phyloP scores from a whole-genome alignment of 2,797 vertebrate species.

The Sparidentex hasta region DNA sequence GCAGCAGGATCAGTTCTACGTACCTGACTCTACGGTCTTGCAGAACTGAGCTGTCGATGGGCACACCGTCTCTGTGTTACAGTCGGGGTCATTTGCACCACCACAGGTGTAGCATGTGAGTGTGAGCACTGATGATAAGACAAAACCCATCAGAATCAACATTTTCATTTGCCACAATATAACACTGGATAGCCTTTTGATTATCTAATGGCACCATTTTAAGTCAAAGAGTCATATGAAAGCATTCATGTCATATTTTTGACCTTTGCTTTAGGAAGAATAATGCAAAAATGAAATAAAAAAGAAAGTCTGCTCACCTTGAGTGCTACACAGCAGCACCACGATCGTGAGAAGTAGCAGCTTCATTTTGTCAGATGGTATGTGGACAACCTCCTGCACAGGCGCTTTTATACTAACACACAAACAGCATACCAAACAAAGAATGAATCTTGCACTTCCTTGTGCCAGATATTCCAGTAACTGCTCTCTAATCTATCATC shows the following conservation, averaged over 20 bases:
- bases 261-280: not conserved
- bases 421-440: constrained; percentile 14
- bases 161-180: not conserved
- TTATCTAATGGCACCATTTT: not conserved
- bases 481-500: not conserved
- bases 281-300: fast-evolving
- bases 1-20: not conserved
- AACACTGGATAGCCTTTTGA: not conserved
- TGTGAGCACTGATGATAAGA: constrained; percentile 58
- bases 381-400: not conserved
- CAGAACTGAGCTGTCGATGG: constrained; percentile 37
- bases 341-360: constrained; percentile 60
- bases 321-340: constrained; percentile 72
- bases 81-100: not conserved
- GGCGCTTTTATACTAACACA: constrained; percentile 50
- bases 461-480: constrained; percentile 18
- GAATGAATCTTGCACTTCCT: constrained; percentile 34
- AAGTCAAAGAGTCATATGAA: not conserved
- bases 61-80: constrained; percentile 52
- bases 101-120: constrained; percentile 72
- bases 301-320: constrained; percentile 62
- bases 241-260: not conserved
- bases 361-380: constrained; percentile 76
- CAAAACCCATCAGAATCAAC: not conserved
- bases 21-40: constrained; percentile 46